These are phyloP conservation scores for Micropoecilia bifurca DNA, from an alignment of 2,797 vertebrate genomes.

Conservation along the genomic window DNA sequence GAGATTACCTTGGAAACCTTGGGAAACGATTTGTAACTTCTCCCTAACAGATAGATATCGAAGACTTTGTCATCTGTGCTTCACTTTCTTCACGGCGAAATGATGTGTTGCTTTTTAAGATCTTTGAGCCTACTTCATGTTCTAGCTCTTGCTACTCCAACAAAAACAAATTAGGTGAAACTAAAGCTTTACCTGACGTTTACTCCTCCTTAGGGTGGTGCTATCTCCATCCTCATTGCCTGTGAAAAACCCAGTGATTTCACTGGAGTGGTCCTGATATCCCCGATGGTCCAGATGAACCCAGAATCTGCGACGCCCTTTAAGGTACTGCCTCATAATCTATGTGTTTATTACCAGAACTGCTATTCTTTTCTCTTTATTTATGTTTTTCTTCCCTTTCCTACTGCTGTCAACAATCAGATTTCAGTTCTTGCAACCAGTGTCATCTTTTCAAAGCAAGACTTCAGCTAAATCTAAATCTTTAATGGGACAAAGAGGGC, in stretches of 20 bases:
- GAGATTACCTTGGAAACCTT: neutral
- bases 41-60: neutral
- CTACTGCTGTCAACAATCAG: slow-evolving; percentile 4
- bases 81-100: neutral
- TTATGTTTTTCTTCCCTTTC: slow-evolving; percentile 3
- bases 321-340: slow-evolving; percentile 82
- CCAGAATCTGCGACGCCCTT: slow-evolving; percentile 93
- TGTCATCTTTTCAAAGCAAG: slow-evolving; percentile 1
- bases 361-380: neutral
- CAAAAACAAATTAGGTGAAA: neutral
- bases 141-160: neutral
- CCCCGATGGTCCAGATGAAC: slow-evolving; percentile 91
- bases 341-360: neutral
- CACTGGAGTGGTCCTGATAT: slow-evolving; percentile 91
- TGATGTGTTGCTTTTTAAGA: neutral
- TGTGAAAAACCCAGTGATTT: slow-evolving; percentile 89
- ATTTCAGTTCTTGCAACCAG: slow-evolving; percentile 15
- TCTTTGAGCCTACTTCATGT: too few species aligned
- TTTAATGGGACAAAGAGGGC: neutral
- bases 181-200: neutral
- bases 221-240: slow-evolving; percentile 90
- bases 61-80: neutral
- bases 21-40: neutral
- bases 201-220: slow-evolving; percentile 85
- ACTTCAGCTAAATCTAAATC: slow-evolving; percentile 4